Evolutionary conservation across 2,113 vertebrate species (phyloP).

Genomic region (Chauna torquata): DNA sequence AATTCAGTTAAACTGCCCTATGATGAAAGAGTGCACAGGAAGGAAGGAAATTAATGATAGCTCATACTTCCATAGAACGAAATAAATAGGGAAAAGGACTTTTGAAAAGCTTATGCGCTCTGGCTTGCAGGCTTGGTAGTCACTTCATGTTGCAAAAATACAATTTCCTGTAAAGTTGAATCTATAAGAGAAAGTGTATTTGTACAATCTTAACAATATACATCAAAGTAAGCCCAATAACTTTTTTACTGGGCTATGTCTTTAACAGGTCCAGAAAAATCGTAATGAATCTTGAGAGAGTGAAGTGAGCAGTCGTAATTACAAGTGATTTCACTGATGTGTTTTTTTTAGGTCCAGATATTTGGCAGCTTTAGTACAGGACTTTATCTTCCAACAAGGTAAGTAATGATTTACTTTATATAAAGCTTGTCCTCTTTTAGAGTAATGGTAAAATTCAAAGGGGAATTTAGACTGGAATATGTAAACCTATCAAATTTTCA

Average conservation of each 20-base stretch:
- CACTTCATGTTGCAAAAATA: background rate
- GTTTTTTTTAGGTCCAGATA: conserved; percentile 87
- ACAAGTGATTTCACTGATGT: background rate
- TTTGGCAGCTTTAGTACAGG: conserved; percentile 99
- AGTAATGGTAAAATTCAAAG: background rate
- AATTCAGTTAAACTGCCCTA: background rate
- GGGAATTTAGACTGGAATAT: background rate
- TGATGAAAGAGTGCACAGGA: background rate
- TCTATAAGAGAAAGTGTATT: background rate
- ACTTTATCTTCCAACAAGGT: conserved; percentile 98
- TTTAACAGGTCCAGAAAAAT: background rate
- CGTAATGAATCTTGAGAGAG: background rate
- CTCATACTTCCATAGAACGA: background rate
- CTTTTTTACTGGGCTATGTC: background rate
- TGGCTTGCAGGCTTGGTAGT: background rate
- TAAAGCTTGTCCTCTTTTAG: background rate
- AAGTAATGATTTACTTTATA: conserved; percentile 26
- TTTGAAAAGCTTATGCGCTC: background rate
- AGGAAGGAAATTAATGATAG: background rate
- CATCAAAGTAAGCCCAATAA: background rate
- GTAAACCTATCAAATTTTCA: background rate
- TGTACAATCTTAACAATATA: background rate
- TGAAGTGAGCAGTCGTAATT: background rate
- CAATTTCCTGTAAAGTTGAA: background rate
- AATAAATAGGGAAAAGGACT: background rate